Evolutionary conservation across 2,797 vertebrate genomes (phyloP), one percentile per base, ranked within the genome.

Genomic region (Hypotaenidia philippensis): DNA sequence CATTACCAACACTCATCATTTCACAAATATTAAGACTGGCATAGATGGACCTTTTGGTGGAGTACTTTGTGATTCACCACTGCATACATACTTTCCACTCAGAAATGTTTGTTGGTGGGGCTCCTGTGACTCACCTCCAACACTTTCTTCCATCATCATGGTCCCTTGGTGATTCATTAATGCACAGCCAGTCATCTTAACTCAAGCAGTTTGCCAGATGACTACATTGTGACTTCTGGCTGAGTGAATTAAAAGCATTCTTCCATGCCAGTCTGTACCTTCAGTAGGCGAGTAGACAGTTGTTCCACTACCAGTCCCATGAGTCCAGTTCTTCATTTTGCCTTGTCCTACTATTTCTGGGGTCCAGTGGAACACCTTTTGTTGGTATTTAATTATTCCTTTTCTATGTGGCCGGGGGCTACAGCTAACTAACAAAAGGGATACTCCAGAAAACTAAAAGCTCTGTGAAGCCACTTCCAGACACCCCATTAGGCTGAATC

Each of bases 121-220:
- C 87, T 50, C 64, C 9, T 79, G 78, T 97, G 95, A 97, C 83
- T 95, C 96, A 97, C 78, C 63, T 95, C 78, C 66, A 88, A 21
- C 19, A 38, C 65, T 88, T 91, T 78, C 72, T 79, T 88, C 89
- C 79, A 83, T 86, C 82, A 57, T 29, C 64, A 5, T 1, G 17
- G 91, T 92, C 93, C 85, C 83, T 75, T 75, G 90, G 80, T 96
- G 94, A 97, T 78, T 97, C 94, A 97, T 65, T 84, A 83, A 61
- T 27, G 44, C 55, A 65, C 11, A 11, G 59, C 52, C 61, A 38
- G 10, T 87, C 90, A 92, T 76, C 78, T 82, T n/a, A 87, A 89
- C 41, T 59, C 17, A 0, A 78, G n/a, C 55, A 49, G 11, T 44
- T 57, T 91, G 77, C 89, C 94, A 96, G 60, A 78, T 83, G 59